Evolutionary conservation across 1,140 invertebrate species (phyloP).

Genomic region (Plectrocnemia conspersa): DNA sequence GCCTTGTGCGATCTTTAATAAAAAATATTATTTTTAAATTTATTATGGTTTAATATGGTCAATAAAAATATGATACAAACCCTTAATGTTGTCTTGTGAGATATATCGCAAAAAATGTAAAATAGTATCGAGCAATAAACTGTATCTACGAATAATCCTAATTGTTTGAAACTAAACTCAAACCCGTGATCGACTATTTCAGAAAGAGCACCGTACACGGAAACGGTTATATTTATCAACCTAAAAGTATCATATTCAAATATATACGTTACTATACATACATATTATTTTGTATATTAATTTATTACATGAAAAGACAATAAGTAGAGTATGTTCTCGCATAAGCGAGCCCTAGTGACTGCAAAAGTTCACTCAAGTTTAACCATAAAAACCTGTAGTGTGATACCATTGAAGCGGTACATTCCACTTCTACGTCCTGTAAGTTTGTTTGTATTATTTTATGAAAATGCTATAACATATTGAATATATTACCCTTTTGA

Average conservation of each 20-base stretch:
- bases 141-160: slow-evolving; percentile 56
- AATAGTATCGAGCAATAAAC: slow-evolving; percentile 54
- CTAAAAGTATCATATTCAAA: slow-evolving; percentile 35
- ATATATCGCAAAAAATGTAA: slow-evolving; percentile 58
- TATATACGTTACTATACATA: no score
- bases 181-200: slow-evolving; percentile 59
- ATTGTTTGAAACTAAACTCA: slow-evolving; percentile 57
- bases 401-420: slow-evolving; percentile 50
- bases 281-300: no score
- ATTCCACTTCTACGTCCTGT: slow-evolving; percentile 53
- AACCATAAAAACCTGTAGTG: slow-evolving; percentile 57
- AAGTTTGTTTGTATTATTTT: slow-evolving; percentile 15
- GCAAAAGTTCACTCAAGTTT: slow-evolving; percentile 55
- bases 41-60: background rate
- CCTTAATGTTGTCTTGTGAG: slow-evolving; percentile 54
- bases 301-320: slow-evolving; percentile 57
- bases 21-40: slow-evolving; percentile 7
- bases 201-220: slow-evolving; percentile 56
- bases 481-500: slow-evolving; percentile 42
- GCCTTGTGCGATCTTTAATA: slow-evolving; percentile 48
- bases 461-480: background rate
- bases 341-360: slow-evolving; percentile 58
- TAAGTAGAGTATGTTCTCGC: slow-evolving; percentile 58
- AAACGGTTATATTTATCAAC: slow-evolving; percentile 52
- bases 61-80: slow-evolving; percentile 38